Base-by-base conservation (phyloP, 2,113 vertebrate genomes). In the Hippocampus zosterae region DNA sequence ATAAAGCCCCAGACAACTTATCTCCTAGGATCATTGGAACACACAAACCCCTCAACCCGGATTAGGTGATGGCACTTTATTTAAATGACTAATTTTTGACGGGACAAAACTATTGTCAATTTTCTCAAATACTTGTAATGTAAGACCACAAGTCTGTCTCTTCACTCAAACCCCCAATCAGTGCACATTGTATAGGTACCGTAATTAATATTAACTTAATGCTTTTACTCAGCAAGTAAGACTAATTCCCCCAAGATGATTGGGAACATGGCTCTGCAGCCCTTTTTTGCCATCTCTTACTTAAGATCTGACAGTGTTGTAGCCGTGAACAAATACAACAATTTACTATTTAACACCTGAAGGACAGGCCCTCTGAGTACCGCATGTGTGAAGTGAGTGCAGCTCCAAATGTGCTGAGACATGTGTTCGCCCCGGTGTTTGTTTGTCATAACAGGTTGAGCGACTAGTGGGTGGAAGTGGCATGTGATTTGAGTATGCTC, bases 401-500 rank as follows among this genome's bases (percentile, higher is more conserved):
- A 42, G 65, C 76, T 68, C 8, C 15, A 73, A 84, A 84, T 74
- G 86, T 81, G 85, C 57, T 0, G 78, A 80, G 88, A 91, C 90
- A 90, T 61, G 83, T 88, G 89, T 88, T 70, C 12, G 15, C 70
- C 46, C 1, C 2, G 8, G 46, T 84, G 86, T 91, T 88, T 92
- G 88, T 89, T 83, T 90, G 85, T 84, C 68, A 88, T 85, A 84
- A 88, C 91, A 92, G 92, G 86, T 89, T 86, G 92, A 92, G 86
- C 91, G 80, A 85, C 90, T 91, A 87, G 91, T 87, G 91, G 91
- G 72, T 86, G 92, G 93, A 94, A 94, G 93, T 87, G 48, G 91
- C 81, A 90, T 89, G 93, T 92, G 93, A 94, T 96, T 94, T 93
- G 94, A 97, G 95, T 93, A 91, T 92, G 92, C 94, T 98, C 96